Conservation (phyloP, 2,888 invertebrate genomes). For the Athrips mouffetella region DNA sequence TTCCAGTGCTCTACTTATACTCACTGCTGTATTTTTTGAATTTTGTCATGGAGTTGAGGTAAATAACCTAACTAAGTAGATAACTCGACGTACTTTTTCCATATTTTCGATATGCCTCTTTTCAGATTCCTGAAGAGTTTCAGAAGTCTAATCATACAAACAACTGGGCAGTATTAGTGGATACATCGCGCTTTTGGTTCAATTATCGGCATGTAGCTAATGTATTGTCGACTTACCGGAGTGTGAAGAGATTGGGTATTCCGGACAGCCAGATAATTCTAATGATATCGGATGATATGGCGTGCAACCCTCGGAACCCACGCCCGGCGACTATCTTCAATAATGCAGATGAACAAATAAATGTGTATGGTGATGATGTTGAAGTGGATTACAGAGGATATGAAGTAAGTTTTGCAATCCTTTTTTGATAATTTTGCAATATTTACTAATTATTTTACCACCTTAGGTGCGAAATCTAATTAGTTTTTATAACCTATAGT, state of each 20-base stretch:
- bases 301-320: constrained; percentile 98
- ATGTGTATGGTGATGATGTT: constrained; percentile 99
- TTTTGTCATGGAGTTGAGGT: neutral
- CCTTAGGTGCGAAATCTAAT: no score
- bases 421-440: neutral
- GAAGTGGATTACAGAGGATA: constrained; percentile 99
- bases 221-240: constrained; percentile 97
- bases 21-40: neutral
- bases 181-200: constrained; percentile 99
- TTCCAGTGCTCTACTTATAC: no score
- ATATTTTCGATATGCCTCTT: constrained; percentile 2
- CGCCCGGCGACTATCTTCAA: constrained; percentile 98
- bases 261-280: constrained; percentile 99
- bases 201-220: constrained; percentile 99
- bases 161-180: constrained; percentile 99
- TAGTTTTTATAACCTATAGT: no score
- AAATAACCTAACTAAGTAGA: no score
- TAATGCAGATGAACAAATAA: constrained; percentile 97
- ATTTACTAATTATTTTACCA: no score
- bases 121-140: constrained; percentile 75
- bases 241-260: constrained; percentile 98
- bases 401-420: constrained; percentile 75
- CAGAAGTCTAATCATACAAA: constrained; percentile 91
- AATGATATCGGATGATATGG: constrained; percentile 99
- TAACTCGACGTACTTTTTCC: neutral